Evolutionary conservation across 2,888 invertebrate species (phyloP), one percentile per base, ranked within the genome.

Genomic region (Andrena haemorrhoa): DNA sequence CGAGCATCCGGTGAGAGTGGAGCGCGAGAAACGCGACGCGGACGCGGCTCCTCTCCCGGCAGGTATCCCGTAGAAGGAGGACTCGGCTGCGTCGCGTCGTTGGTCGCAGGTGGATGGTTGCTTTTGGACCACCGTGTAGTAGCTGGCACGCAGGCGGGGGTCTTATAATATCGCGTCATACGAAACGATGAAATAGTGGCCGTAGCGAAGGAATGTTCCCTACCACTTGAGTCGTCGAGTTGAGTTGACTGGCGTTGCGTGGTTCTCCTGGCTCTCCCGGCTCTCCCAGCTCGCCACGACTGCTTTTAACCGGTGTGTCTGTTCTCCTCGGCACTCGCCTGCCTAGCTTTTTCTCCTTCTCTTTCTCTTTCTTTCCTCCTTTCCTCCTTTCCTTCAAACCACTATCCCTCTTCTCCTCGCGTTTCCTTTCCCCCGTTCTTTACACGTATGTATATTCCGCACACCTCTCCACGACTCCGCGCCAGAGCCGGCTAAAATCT

Each of bases 151-250:
- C 93, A 93, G 93, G 89, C 92, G 93, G 93, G 93, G 93, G 93
- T 93, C 93, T 93, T 93, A 93, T 93, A 93, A 93, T 93, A 93
- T 93, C 93, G 92, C 93, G 93, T 93, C 93, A 92, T 93, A 93
- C 91, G 93, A 93, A 93, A 93, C 93, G 93, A 93, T 93, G 93
- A 93, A 93, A 93, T 93, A 93, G 93, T 93, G 93, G 93, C 92
- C 92, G 92, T 92, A 92, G 91, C 91, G 86, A 91, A 93, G 93
- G 93, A 93, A 93, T 93, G 93, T 92, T 93, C 91, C 91, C 93
- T 92, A 92, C 93, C 93, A 93, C 93, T 93, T 91, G 93, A 93
- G 92, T 92, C 92, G 90, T 93, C 91, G 91, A 92, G 91, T 92
- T 86, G 91, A 92, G 89, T 93, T 92, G 92, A 92, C 92, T 93